A percentile compares a stretch with the other conserved stretches of the same genome.
phyloP scores from a whole-genome alignment of 2,113 vertebrate genomes.

The Gulo gulo region DNA sequence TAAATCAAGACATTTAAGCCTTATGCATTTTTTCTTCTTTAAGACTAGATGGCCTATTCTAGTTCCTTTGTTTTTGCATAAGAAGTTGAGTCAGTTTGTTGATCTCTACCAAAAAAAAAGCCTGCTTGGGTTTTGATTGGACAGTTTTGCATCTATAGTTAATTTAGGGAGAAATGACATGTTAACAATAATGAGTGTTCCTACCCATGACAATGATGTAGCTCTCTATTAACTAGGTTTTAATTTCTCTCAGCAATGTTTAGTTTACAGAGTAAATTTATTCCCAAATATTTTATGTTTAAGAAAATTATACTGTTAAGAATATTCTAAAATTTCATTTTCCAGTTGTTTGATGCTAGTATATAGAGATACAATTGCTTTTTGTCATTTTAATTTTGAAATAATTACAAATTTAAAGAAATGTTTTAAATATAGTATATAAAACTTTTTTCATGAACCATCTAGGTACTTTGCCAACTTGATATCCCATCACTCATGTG shows the following conservation, averaged over 20 bases:
- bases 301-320: background rate
- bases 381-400: background rate
- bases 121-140: background rate
- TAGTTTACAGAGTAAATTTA: background rate
- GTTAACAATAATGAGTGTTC: background rate
- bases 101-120: background rate
- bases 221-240: background rate
- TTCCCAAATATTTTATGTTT: background rate
- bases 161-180: background rate
- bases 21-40: background rate
- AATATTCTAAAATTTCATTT: background rate
- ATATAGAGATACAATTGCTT: background rate
- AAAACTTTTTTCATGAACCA: background rate
- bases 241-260: background rate
- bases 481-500: background rate
- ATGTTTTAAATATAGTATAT: background rate
- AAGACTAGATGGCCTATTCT: background rate
- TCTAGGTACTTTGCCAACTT: background rate
- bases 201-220: background rate
- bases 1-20: background rate
- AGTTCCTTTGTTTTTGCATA: background rate
- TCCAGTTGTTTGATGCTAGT: background rate
- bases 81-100: background rate
- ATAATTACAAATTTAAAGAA: background rate
- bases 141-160: background rate